phyloP scores from a whole-genome alignment of 2,797 vertebrate species.

The Crypturellus tataupa region DNA sequence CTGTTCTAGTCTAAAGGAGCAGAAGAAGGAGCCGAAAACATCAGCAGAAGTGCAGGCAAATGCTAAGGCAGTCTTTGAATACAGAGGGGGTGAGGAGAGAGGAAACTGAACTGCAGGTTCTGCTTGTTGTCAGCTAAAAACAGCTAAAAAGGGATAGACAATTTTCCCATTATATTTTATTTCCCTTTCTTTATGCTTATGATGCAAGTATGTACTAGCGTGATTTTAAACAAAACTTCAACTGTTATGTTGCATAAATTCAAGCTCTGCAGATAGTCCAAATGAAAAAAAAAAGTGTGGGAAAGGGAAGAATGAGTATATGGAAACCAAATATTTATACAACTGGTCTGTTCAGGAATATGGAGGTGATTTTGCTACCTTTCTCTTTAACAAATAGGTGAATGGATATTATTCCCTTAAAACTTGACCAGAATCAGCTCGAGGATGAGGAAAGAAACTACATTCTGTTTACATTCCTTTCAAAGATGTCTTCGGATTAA shows the following conservation, averaged over 20 bases:
- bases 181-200: constrained; percentile 38
- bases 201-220: background rate
- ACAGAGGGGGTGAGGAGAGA: background rate
- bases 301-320: background rate
- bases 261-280: background rate
- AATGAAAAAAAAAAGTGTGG: background rate
- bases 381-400: background rate
- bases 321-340: background rate
- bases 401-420: background rate
- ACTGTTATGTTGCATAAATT: background rate
- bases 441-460: background rate
- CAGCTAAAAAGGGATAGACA: background rate
- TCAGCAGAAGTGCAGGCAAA: constrained; percentile 2
- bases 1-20: background rate
- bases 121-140: constrained; percentile 44
- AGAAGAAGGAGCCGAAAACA: constrained; percentile 25
- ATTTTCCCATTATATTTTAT: constrained; percentile 25
- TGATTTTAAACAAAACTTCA: constrained; percentile 3
- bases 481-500: background rate
- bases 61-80: background rate
- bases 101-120: constrained; percentile 38
- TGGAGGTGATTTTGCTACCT: background rate
- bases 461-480: background rate
- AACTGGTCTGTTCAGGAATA: background rate
- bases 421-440: background rate